Percentiles rank a stretch among this genome's conserved stretches.
phyloP scores from a whole-genome alignment of 1,140 invertebrate species.

The Penaeus vannamei region DNA sequence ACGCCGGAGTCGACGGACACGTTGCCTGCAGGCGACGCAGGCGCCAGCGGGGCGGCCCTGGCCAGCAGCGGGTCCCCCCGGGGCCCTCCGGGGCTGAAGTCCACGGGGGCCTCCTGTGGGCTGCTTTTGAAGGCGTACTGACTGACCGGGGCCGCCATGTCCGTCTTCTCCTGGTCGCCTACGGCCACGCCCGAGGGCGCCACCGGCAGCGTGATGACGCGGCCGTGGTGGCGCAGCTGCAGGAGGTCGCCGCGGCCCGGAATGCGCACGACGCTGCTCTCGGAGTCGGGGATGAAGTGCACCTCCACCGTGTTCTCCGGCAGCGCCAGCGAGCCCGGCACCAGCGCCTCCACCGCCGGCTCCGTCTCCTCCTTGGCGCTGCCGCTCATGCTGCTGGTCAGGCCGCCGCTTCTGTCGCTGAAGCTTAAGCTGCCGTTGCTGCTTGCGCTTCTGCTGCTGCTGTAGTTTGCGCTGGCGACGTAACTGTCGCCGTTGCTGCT shows the following conservation, averaged over 20 bases:
- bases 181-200: neutral
- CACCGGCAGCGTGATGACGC: conserved; percentile 51
- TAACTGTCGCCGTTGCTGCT: neutral
- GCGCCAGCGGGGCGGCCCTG: conserved; percentile 37
- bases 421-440: neutral
- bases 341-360: too few relatives aligned
- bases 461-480: too few relatives aligned
- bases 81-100: conserved; percentile 59
- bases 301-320: conserved; percentile 57
- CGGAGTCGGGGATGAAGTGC: conserved; percentile 56
- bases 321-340: conserved; percentile 13
- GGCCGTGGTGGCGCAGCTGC: conserved; percentile 54
- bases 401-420: neutral
- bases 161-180: neutral
- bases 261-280: conserved; percentile 56
- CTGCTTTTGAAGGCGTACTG: conserved; percentile 19
- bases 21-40: conserved; percentile 43
- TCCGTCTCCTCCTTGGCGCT: too few relatives aligned
- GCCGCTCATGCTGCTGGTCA: neutral
- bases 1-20: conserved; percentile 57
- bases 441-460: neutral
- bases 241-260: conserved; percentile 49
- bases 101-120: conserved; percentile 51
- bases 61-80: conserved; percentile 49
- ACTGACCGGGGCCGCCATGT: too few relatives aligned